phyloP scores from a whole-genome alignment of 2,113 vertebrate species.

The Stegostoma tigrinum region DNA sequence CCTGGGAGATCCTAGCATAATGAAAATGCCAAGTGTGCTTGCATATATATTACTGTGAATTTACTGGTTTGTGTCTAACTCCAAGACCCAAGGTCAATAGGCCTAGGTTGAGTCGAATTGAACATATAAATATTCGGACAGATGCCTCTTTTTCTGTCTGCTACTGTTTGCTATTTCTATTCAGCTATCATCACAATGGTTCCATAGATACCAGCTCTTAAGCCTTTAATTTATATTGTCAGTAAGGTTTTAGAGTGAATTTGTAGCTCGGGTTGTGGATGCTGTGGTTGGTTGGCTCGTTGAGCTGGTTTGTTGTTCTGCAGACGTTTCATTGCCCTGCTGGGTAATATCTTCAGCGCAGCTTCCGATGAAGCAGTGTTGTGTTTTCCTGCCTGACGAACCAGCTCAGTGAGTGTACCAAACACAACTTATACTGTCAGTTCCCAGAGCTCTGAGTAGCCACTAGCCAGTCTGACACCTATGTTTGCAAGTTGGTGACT shows the following conservation, averaged over 20 bases:
- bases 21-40: neutral
- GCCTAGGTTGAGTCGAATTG: constrained; percentile 11
- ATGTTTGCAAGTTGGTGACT: neutral
- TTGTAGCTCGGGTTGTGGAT: too few species aligned
- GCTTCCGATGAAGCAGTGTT: too few species aligned
- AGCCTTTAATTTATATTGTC: neutral
- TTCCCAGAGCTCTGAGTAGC: neutral
- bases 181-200: neutral
- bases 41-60: constrained; percentile 5
- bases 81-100: neutral
- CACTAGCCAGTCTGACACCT: neutral
- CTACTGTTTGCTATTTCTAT: neutral
- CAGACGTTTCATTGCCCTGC: too few species aligned
- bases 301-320: too few species aligned
- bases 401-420: too few species aligned
- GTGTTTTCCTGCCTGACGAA: too few species aligned
- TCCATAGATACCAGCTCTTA: neutral
- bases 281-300: too few species aligned
- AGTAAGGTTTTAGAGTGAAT: neutral
- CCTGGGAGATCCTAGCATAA: neutral
- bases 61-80: constrained; percentile 6
- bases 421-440: neutral
- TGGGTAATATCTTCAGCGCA: too few species aligned
- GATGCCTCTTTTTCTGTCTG: neutral
- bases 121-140: constrained; percentile 17